Evolutionary conservation across 2,797 vertebrate genomes (phyloP).

Genomic region (Sarcophilus harrisii): DNA sequence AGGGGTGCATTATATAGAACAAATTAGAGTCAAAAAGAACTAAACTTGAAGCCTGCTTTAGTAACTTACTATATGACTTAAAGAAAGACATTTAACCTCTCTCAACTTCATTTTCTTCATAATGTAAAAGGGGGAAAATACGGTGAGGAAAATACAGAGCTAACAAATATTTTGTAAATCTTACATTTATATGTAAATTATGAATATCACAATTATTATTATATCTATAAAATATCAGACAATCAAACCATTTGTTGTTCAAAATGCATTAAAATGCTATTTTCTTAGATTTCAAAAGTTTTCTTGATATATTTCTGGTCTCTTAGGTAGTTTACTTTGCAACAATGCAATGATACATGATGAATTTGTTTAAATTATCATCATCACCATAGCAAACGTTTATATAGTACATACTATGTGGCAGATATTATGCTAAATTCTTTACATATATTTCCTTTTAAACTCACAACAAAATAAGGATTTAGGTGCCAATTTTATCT

Average conservation of each 20-base stretch:
- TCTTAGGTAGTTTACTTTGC: not conserved
- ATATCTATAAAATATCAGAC: not conserved
- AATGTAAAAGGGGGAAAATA: not conserved
- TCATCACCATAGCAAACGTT: not conserved
- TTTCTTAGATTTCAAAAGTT: not conserved
- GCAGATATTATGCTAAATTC: not conserved
- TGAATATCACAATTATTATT: not conserved
- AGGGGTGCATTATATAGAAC: not conserved
- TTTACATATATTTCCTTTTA: not conserved
- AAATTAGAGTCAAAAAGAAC: not conserved
- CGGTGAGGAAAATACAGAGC: no score
- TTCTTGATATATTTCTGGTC: not conserved
- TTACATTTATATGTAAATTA: not conserved
- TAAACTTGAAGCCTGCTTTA: not conserved
- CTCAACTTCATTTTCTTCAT: not conserved
- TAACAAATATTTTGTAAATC: not conserved
- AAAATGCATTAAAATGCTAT: not conserved
- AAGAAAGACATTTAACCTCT: not conserved
- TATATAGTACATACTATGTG: not conserved
- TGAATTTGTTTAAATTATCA: not conserved
- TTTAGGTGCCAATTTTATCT: not conserved
- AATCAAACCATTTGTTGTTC: not conserved
- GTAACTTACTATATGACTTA: not conserved
- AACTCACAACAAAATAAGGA: not conserved
- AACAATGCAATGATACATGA: not conserved